Evolutionary conservation across 2,888 invertebrate genomes (phyloP).

Genomic region (Labia minor): DNA sequence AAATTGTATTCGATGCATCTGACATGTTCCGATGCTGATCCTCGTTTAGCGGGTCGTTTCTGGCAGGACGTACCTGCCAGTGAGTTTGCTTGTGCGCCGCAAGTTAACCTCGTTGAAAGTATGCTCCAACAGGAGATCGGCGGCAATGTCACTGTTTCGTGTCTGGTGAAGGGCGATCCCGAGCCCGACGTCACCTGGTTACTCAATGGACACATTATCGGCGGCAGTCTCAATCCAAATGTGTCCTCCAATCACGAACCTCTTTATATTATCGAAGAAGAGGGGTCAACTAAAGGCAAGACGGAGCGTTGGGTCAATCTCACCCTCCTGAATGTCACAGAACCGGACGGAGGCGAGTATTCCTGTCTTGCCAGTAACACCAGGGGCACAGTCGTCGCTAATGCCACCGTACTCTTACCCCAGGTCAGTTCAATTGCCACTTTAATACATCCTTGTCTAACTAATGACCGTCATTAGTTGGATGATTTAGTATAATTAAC

Average conservation of each 20-base stretch:
- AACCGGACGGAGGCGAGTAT: conserved; percentile 73
- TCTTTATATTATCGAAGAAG: conserved; percentile 24
- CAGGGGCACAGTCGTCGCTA: conserved; percentile 48
- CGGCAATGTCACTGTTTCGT: conserved; percentile 69
- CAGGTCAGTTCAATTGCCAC: conserved; percentile 25
- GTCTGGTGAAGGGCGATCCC: conserved; percentile 71
- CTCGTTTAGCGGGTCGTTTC: conserved; percentile 49
- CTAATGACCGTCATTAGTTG: too few relatives aligned
- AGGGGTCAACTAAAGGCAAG: conserved; percentile 22
- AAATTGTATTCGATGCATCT: conserved; percentile 67
- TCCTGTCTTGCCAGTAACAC: conserved; percentile 66
- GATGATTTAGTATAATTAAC: too few relatives aligned
- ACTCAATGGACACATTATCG: conserved; percentile 57
- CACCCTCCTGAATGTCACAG: conserved; percentile 70
- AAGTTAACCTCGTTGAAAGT: conserved; percentile 45
- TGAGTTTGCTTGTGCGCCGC: conserved; percentile 74
- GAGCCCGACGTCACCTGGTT: conserved; percentile 74
- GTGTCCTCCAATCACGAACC: conserved; percentile 32
- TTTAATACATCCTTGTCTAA: too few relatives aligned
- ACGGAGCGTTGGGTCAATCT: conserved; percentile 63
- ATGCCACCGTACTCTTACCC: conserved; percentile 39
- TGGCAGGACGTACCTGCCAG: conserved; percentile 67
- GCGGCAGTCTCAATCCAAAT: conserved; percentile 36
- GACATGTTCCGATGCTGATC: conserved; percentile 41
- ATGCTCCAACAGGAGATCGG: conserved; percentile 64